These are phyloP conservation scores for Drosophila nigromelanica DNA, from an alignment of 1,140 invertebrate genomes.

Conservation along the genomic window DNA sequence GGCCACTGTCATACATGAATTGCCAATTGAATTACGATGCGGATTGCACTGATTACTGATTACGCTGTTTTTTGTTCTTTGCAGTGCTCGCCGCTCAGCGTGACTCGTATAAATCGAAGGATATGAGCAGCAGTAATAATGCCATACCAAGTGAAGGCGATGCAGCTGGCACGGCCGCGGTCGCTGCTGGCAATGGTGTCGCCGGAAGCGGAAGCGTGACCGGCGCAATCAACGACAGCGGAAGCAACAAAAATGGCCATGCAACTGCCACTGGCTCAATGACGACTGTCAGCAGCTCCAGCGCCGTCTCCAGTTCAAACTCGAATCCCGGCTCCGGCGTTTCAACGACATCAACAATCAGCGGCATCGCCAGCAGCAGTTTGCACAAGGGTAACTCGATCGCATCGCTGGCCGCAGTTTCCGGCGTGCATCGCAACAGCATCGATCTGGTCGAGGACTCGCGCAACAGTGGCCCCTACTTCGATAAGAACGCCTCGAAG, in stretches of 20 bases:
- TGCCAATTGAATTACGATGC: constrained; percentile 7
- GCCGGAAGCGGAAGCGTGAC: constrained; percentile 67
- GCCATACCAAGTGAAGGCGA: constrained; percentile 57
- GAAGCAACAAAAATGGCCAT: constrained; percentile 65
- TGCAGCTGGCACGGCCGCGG: constrained; percentile 34
- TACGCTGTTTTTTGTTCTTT: constrained; percentile 11
- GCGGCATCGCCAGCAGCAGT: constrained; percentile 66
- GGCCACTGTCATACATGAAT: background rate
- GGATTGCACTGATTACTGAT: background rate
- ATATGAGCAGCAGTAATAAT: constrained; percentile 73
- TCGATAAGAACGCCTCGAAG: constrained; percentile 80
- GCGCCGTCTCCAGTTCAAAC: constrained; percentile 15
- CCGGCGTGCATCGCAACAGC: constrained; percentile 72
- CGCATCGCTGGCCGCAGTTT: constrained; percentile 38
- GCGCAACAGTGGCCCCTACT: constrained; percentile 80
- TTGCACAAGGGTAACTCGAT: constrained; percentile 67
- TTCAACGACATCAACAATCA: constrained; percentile 31
- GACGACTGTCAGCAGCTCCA: constrained; percentile 55
- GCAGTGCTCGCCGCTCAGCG: constrained; percentile 74
- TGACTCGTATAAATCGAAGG: constrained; percentile 77
- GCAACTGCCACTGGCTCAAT: constrained; percentile 31
- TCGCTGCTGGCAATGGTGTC: constrained; percentile 48
- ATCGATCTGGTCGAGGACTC: constrained; percentile 75
- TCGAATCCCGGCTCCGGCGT: constrained; percentile 15
- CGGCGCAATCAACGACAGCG: constrained; percentile 47